phyloP scores from a whole-genome alignment of 2,888 invertebrate genomes.

The Platypus cylindrus region DNA sequence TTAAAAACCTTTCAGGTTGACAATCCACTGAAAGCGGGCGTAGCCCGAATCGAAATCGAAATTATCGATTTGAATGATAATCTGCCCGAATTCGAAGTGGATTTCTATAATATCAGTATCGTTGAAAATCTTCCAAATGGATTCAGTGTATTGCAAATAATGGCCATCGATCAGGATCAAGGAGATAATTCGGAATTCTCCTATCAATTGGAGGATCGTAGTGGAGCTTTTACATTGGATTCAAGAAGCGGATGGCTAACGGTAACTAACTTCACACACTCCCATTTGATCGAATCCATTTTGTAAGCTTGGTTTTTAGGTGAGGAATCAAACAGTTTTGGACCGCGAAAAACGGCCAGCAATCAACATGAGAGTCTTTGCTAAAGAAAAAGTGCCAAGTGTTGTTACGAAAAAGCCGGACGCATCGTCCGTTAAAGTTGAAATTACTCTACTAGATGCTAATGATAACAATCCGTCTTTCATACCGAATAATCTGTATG shows the following conservation, averaged over 20 bases:
- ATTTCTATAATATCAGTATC: slow-evolving; percentile 82
- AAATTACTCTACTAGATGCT: slow-evolving; percentile 73
- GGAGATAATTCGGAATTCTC: slow-evolving; percentile 76
- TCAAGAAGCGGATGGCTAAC: slow-evolving; percentile 75
- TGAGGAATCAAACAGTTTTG: slow-evolving; percentile 50
- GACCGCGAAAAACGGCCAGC: slow-evolving; percentile 67
- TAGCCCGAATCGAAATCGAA: slow-evolving; percentile 61
- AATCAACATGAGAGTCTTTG: slow-evolving; percentile 62
- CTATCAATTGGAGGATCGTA: slow-evolving; percentile 61
- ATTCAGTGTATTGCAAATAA: slow-evolving; percentile 53
- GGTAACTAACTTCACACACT: no score
- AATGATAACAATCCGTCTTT: slow-evolving; percentile 88
- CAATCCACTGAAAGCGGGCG: slow-evolving; percentile 39
- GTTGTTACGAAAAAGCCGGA: slow-evolving; percentile 44
- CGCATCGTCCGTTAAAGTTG: slow-evolving; percentile 54
- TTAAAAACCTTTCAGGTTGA: slow-evolving; percentile 12
- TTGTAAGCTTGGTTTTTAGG: slow-evolving; percentile 20
- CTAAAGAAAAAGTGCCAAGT: slow-evolving; percentile 61
- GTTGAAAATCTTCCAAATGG: slow-evolving; percentile 84
- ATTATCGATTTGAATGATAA: slow-evolving; percentile 72
- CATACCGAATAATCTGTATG: slow-evolving; percentile 70
- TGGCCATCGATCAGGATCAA: slow-evolving; percentile 70
- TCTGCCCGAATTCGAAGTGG: slow-evolving; percentile 76
- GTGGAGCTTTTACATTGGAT: slow-evolving; percentile 70
- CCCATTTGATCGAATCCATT: neutral